Evolutionary conservation across 37 sponge, comb jelly and placozoan species (phyloP), one percentile per base, ranked within the genome.

Genomic region (Mnemiopsis leidyi): DNA sequence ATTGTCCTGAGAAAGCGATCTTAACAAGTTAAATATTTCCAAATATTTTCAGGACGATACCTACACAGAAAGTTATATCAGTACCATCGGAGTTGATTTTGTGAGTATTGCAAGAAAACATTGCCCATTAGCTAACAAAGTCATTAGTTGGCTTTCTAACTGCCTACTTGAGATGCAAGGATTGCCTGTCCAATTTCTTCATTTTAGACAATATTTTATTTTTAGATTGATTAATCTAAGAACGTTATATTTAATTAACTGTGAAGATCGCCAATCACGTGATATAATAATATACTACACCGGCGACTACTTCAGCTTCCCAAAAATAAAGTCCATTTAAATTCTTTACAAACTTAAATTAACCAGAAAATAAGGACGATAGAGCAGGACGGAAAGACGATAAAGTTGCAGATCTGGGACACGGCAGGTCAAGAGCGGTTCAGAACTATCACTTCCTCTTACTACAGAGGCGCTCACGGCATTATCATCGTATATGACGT

Each of bases 351-450:
- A 18, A 5, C 36, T 35, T 26, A 32, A 83, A 23, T 3, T 93
- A 93, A 73, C 0, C 68, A 97, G 97, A 98, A 98, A 96, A 98
- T 98, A 68, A 95, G 96, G 29, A 98, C 99, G 32, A 96, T 98
- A 39, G 97, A 97, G 71, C 73, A 97, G 93, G 99, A 97, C 77
- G 96, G 96, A 69, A 98, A 98, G 93, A 96, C 95, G 35, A 97
- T 97, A 71, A 98, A 98, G 92, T 95, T 98, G 5, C 99, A 98
- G 75, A 97, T 98, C 93, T 98, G 99, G 99, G 99, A 98, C 93
- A 98, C 99, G 37, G 99, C 99, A 76, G 97, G 99, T 23, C 99
- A 98, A 69, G 99, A 98, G 93, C 93, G 99, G 40, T 98, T 97
- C 95, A 92, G 99, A 38, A 98, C 99, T 38, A 98, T 98, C 38